These are phyloP conservation scores for Entomobrya multifasciata DNA, from an alignment of 2,888 invertebrate species.

Conservation along the genomic window DNA sequence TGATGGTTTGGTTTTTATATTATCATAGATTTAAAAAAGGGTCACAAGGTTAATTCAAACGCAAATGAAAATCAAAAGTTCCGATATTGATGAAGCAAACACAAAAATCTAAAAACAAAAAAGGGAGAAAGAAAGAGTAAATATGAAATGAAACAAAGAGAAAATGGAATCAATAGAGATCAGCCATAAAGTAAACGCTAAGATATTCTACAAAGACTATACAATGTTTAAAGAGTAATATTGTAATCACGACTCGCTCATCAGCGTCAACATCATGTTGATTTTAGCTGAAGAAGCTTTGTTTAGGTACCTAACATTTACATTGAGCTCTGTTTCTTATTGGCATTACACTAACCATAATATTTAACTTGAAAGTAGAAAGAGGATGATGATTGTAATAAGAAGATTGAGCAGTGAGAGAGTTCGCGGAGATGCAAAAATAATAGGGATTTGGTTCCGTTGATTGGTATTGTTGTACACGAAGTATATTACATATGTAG, in stretches of 20 bases:
- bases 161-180: not conserved
- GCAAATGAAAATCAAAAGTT: too few species aligned
- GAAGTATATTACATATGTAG: not conserved
- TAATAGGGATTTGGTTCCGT: not conserved
- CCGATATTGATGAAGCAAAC: too few species aligned
- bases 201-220: too few species aligned
- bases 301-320: too few species aligned
- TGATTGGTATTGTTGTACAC: slow-evolving; percentile 15
- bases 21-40: not conserved
- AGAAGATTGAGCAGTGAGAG: not conserved
- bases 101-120: too few species aligned
- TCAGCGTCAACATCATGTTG: not conserved
- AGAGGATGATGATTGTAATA: not conserved
- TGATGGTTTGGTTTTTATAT: slow-evolving; percentile 1
- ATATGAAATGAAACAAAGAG: not conserved
- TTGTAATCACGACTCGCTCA: not conserved
- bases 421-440: too few species aligned
- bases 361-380: not conserved
- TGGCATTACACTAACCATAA: slow-evolving; percentile 13
- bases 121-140: not conserved
- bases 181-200: too few species aligned
- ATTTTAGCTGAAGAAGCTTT: too few species aligned
- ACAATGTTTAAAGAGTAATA: not conserved
- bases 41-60: not conserved
- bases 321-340: not conserved